phyloP scores from a whole-genome alignment of 2,888 invertebrate genomes.

The Lasius platythorax region DNA sequence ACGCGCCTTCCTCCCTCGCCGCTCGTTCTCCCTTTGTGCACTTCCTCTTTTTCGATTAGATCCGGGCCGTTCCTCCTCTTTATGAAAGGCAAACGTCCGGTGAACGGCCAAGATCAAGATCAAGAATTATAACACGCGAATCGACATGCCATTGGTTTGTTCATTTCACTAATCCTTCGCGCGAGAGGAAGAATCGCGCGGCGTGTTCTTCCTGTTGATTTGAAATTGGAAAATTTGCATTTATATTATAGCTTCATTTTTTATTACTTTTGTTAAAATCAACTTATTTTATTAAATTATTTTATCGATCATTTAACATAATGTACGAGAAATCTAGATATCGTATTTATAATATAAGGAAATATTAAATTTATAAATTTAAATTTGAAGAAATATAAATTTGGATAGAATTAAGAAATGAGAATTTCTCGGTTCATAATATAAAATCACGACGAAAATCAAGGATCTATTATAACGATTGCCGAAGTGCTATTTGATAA shows the following conservation, averaged over 20 bases:
- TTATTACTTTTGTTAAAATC: neutral
- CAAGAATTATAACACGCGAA: constrained; percentile 65
- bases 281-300: neutral
- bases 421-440: neutral
- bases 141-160: constrained; percentile 63
- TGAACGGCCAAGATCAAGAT: constrained; percentile 81
- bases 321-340: neutral
- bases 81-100: constrained; percentile 72
- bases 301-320: neutral
- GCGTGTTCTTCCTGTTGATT: neutral
- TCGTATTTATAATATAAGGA: neutral
- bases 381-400: neutral
- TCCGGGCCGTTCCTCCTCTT: constrained; percentile 58
- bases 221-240: neutral
- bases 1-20: constrained; percentile 38
- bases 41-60: constrained; percentile 64
- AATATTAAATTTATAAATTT: neutral
- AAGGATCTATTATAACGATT: neutral
- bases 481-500: neutral
- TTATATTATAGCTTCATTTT: neutral
- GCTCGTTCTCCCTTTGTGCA: constrained; percentile 45
- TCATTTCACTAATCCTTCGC: constrained; percentile 41
- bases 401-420: neutral
- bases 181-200: neutral
- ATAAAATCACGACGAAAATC: neutral